These are phyloP conservation scores for Indicator maculatus DNA, from an alignment of 2,113 vertebrate genomes.

Conservation along the genomic window DNA sequence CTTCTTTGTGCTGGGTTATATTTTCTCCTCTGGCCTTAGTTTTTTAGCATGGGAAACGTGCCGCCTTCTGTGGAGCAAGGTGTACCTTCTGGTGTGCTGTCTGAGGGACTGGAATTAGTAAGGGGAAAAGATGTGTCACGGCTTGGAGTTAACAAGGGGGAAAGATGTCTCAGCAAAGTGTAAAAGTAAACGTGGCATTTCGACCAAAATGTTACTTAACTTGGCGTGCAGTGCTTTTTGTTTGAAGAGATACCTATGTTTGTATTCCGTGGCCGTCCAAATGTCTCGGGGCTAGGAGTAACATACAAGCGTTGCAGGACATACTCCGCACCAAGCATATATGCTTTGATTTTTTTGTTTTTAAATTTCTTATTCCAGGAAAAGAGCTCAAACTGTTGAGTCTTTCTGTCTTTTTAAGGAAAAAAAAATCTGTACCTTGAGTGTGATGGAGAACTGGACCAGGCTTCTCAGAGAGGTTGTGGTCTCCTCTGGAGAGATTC, in stretches of 20 bases:
- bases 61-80: neutral
- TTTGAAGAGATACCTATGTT: fast-evolving
- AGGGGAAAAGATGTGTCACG: fast-evolving
- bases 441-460: no score
- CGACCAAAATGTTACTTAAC: neutral
- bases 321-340: neutral
- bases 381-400: neutral
- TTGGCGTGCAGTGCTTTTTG: fast-evolving
- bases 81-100: neutral
- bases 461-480: no score
- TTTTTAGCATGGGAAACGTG: neutral
- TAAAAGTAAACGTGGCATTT: fast-evolving
- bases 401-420: neutral
- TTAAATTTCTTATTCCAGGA: fast-evolving
- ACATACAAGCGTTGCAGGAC: neutral
- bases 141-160: no score
- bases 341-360: neutral
- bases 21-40: fast-evolving
- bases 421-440: neutral
- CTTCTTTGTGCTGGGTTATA: neutral
- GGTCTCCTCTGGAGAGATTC: no score
- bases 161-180: fast-evolving
- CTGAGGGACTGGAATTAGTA: neutral
- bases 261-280: neutral
- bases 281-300: neutral